Base-by-base conservation (phyloP, 2,113 vertebrate genomes). In the Poeciliopsis occidentalis region DNA sequence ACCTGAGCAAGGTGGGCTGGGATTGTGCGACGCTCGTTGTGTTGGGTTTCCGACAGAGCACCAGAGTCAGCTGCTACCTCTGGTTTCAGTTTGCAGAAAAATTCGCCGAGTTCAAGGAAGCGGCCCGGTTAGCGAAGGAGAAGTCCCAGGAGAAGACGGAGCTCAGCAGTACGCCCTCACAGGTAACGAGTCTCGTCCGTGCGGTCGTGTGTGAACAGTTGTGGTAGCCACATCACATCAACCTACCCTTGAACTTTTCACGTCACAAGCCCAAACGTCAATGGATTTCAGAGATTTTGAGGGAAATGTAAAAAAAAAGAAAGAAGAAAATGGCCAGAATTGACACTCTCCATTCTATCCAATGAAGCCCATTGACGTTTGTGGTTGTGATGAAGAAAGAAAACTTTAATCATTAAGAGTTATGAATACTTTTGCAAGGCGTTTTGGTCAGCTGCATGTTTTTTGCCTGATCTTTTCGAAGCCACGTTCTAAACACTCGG, bases 131-230 rank as follows among this genome's bases (percentile, higher is more conserved):
- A 82, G 98, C 96, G 57, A 99, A 99, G 85, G 97, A 99, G 93
- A 98, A 97, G 94, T 98, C 96, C 39, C 98, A 99, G 78, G 97
- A 99, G 94, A 99, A 98, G 92, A 97, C 96, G 95, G 98, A 98
- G 86, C 94, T 98, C 88, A 96, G 95, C 91, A 97, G 97, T 95
- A 96, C 96, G 29, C 97, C 97, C 29, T 98, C 98, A 79, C 97
- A 99, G 97, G 97, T 80, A 66, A 27, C 67, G 10, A 34, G 10
- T 12, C 10, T 11, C 29, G 12, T 1, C 30, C 4, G 26, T 15
- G 29, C 3, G 2, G 15, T 3, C 6, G 30, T 0, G 61, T 57
- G 51, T n/a, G 51, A 6, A 57, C 51, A n/a, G 17, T 57, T 10
- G 51, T 11, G 24, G 8, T 57, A n/a, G 51, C 51, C 24, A 1